A percentile compares a stretch with the other conserved stretches of the same genome.
Evolutionary conservation across 1,140 invertebrate genomes (phyloP).

Genomic region (Micrasema longulum): DNA sequence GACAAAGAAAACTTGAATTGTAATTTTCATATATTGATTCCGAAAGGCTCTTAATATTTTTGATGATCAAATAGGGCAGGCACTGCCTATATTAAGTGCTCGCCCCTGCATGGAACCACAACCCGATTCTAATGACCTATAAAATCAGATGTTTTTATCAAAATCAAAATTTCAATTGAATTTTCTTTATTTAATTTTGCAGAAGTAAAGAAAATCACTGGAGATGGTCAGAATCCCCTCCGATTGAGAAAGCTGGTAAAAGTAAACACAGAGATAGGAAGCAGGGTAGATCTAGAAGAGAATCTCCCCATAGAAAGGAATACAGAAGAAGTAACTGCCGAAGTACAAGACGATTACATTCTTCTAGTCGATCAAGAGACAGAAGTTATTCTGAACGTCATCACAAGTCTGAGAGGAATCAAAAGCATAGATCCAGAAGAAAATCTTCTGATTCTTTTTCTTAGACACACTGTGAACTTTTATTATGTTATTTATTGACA

Average conservation of each 20-base stretch:
- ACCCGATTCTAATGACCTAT: too few species aligned
- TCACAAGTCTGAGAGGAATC: not conserved
- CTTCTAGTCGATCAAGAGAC: conserved; percentile 17
- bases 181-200: too few species aligned
- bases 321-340: not conserved
- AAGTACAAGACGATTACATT: not conserved
- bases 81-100: too few species aligned
- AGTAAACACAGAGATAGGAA: not conserved
- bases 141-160: too few species aligned
- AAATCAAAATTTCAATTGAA: too few species aligned
- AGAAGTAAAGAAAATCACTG: conserved; percentile 66
- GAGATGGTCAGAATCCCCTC: conserved; percentile 84
- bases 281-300: conserved; percentile 12
- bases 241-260: not conserved
- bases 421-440: conserved; percentile 1
- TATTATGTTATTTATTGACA: too few species aligned
- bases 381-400: not conserved
- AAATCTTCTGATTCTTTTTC: not conserved
- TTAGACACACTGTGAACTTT: too few species aligned
- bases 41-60: too few species aligned
- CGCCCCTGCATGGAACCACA: too few species aligned
- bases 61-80: too few species aligned
- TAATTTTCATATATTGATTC: too few species aligned
- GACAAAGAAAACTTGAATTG: too few species aligned
- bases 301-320: not conserved